Evolutionary conservation across 2,797 vertebrate species (phyloP).

Genomic region (Mormyrops attenuatus): DNA sequence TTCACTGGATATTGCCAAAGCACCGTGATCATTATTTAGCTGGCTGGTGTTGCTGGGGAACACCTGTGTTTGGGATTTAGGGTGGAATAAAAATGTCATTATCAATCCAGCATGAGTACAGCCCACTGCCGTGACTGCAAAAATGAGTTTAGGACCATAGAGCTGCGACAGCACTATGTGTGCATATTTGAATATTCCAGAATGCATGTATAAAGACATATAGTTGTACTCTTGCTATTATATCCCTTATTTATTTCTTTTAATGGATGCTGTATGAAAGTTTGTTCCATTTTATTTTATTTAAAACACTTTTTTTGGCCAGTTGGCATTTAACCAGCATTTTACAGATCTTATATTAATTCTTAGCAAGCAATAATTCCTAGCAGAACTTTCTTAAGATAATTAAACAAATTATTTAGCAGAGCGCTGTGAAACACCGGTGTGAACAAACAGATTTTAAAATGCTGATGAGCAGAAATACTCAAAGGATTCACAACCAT

Average conservation of each 20-base stretch:
- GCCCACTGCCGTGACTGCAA: background rate
- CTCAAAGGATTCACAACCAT: background rate
- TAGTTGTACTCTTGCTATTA: background rate
- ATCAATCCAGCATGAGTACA: constrained; percentile 6
- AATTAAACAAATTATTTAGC: constrained; percentile 21
- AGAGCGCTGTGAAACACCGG: background rate
- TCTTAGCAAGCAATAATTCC: constrained; percentile 20
- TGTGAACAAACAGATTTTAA: background rate
- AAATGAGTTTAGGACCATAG: background rate
- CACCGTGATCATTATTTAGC: background rate
- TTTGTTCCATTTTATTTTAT: background rate
- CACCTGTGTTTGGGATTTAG: constrained; percentile 18
- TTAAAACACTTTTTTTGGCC: background rate
- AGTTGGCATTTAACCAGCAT: constrained; percentile 16
- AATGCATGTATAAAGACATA: background rate
- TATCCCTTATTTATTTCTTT: background rate
- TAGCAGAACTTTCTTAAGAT: constrained; percentile 10
- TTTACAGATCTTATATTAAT: constrained; percentile 12
- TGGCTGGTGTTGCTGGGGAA: background rate
- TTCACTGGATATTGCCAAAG: constrained; percentile 6
- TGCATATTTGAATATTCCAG: background rate
- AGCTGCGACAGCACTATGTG: background rate
- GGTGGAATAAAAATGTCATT: constrained; percentile 13
- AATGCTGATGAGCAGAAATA: background rate
- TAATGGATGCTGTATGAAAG: background rate